Conservation (phyloP, 2,113 vertebrate genomes). For the Oxygymnocypris stewartii region DNA sequence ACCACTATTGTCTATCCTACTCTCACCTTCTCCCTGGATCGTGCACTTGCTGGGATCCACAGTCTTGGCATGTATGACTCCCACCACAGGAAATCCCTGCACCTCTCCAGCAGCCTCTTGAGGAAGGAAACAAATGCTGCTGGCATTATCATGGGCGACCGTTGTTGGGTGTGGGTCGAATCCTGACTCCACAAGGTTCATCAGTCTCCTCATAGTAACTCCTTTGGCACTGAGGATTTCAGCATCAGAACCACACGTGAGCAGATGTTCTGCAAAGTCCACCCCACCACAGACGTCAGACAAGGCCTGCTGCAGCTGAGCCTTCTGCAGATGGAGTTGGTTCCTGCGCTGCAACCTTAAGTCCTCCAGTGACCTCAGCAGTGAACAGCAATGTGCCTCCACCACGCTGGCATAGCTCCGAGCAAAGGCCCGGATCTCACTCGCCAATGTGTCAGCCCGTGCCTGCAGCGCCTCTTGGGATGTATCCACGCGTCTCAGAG, state of each 20-base stretch:
- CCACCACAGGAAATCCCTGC: constrained; percentile 83
- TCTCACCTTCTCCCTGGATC: constrained; percentile 85
- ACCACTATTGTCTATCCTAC: not conserved
- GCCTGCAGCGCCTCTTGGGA: constrained; percentile 67
- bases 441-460: constrained; percentile 65
- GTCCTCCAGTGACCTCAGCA: constrained; percentile 83
- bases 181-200: constrained; percentile 69
- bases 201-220: constrained; percentile 79
- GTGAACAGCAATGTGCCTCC: constrained; percentile 78
- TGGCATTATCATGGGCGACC: constrained; percentile 63
- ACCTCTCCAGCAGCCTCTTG: constrained; percentile 78
- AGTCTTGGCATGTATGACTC: constrained; percentile 75
- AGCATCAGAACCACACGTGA: constrained; percentile 79
- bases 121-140: constrained; percentile 79
- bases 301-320: constrained; percentile 85
- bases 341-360: constrained; percentile 79
- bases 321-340: constrained; percentile 83
- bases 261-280: constrained; percentile 83
- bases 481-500: constrained; percentile 71
- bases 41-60: constrained; percentile 83
- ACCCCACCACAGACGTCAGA: constrained; percentile 78
- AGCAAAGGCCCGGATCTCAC: constrained; percentile 78
- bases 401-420: constrained; percentile 79
- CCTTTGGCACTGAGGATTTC: constrained; percentile 86
- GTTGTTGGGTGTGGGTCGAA: constrained; percentile 63